A percentile compares a stretch with the other conserved stretches of the same genome.
These are phyloP conservation scores for Centropus bengalensis DNA, from an alignment of 2,113 vertebrate species.

Conservation along the genomic window DNA sequence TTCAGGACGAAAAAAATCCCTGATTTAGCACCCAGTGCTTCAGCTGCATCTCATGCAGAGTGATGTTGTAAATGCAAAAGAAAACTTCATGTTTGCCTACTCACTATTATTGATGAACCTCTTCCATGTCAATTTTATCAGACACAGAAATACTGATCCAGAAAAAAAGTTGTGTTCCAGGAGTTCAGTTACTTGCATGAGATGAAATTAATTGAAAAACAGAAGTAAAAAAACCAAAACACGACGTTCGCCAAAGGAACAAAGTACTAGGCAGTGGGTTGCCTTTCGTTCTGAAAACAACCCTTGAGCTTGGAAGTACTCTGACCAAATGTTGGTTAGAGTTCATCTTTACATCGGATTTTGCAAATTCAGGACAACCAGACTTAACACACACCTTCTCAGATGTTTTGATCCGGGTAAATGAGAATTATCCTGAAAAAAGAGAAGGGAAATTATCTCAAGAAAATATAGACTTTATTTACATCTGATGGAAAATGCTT, in stretches of 20 bases:
- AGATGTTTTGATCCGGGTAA: neutral
- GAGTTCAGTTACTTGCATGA: neutral
- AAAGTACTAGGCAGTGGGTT: neutral
- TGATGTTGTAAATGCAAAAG: neutral
- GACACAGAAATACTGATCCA: neutral
- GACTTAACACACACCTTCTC: neutral
- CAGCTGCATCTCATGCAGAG: neutral
- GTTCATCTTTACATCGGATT: neutral
- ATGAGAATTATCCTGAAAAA: neutral
- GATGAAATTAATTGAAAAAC: neutral
- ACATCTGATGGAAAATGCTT: neutral
- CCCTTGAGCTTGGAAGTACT: neutral
- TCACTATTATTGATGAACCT: neutral
- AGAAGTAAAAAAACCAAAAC: neutral
- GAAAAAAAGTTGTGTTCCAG: neutral
- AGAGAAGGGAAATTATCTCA: neutral
- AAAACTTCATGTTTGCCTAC: conserved; percentile 7
- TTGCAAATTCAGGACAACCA: neutral
- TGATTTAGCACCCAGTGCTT: neutral
- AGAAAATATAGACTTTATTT: neutral
- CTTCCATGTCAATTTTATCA: conserved; percentile 15
- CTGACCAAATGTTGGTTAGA: neutral
- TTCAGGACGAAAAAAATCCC: conserved; percentile 6
- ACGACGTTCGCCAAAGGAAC: neutral
- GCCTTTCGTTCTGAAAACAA: neutral